phyloP scores from a whole-genome alignment of 2,113 vertebrate genomes.

The Turdus rufiventris region DNA sequence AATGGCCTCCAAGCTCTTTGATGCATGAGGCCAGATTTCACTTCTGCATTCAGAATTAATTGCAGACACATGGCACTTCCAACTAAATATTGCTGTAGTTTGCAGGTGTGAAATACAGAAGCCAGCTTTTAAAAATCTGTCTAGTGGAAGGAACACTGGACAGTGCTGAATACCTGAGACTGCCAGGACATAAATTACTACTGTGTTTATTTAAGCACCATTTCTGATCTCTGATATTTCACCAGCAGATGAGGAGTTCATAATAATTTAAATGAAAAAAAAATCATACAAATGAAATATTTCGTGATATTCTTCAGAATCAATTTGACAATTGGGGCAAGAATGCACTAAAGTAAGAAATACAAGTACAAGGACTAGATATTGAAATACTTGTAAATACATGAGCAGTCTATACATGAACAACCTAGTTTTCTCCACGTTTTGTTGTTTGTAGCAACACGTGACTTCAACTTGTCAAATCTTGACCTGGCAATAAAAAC shows the following conservation, averaged over 20 bases:
- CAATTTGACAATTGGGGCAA: background rate
- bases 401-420: background rate
- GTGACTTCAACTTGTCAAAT: background rate
- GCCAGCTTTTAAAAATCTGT: background rate
- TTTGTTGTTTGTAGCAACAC: background rate
- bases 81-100: slow-evolving; percentile 25
- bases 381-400: background rate
- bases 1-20: background rate
- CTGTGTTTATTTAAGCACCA: background rate
- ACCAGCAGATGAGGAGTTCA: background rate
- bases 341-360: background rate
- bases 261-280: background rate
- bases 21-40: slow-evolving; percentile 6
- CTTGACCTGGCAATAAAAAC: background rate
- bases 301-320: background rate
- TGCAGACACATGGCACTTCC: slow-evolving; percentile 20
- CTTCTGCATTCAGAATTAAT: background rate
- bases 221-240: background rate
- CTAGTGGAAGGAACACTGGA: background rate
- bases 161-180: background rate
- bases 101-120: slow-evolving; percentile 59
- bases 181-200: background rate
- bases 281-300: background rate
- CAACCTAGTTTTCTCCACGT: background rate
- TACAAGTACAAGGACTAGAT: background rate